Conservation (phyloP, 2,113 vertebrate species). For the Silurus meridionalis region DNA sequence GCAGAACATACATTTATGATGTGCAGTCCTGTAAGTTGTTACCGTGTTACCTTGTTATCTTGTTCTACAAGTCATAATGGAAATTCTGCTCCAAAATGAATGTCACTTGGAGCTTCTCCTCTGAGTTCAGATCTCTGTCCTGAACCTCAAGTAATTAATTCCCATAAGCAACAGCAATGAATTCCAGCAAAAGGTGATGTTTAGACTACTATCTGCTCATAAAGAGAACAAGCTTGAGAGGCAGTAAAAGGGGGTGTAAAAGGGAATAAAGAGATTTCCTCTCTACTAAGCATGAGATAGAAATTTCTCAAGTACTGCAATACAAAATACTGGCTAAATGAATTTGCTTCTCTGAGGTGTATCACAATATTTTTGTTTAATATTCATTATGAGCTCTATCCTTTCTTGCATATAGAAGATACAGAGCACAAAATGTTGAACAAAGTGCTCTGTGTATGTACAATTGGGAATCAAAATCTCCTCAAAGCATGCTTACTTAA, state of each 20-base stretch:
- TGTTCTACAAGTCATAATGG: constrained; percentile 28
- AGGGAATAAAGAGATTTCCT: constrained; percentile 12
- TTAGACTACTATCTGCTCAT: no score
- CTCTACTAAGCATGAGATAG: not conserved
- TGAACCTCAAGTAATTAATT: constrained; percentile 59
- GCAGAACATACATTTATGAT: not conserved
- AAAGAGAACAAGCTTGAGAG: not conserved
- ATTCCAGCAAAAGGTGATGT: not conserved
- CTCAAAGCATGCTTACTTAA: no score
- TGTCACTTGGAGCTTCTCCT: constrained; percentile 37
- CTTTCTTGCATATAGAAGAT: not conserved
- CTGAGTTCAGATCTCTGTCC: constrained; percentile 45
- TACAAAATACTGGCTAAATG: not conserved
- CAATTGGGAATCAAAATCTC: no score
- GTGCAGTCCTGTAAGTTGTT: not conserved
- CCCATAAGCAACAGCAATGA: constrained; percentile 38
- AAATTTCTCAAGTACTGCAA: not conserved
- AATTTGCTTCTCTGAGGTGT: not conserved
- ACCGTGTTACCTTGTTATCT: constrained; percentile 2
- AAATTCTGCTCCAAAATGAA: not conserved
- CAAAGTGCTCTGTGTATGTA: no score
- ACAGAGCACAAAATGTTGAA: not conserved
- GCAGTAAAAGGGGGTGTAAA: not conserved
- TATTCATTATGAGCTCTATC: not conserved
- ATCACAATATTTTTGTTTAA: not conserved